Evolutionary conservation across 2,113 vertebrate genomes (phyloP).

Genomic region (Porphyrio hochstetteri): DNA sequence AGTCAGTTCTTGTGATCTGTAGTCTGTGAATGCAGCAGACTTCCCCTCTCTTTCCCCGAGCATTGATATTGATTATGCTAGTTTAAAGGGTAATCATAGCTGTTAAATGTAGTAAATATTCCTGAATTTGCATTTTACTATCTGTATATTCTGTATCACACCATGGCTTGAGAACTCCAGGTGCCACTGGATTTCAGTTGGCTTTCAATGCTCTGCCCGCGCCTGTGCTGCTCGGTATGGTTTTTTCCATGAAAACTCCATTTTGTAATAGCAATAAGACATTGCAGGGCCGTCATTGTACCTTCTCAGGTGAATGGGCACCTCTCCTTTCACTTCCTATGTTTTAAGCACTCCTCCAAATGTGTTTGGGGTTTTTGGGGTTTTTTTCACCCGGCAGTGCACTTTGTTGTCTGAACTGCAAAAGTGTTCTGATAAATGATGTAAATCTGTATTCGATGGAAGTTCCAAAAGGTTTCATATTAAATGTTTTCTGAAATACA

Average conservation of each 20-base stretch:
- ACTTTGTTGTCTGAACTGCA: slow-evolving; percentile 58
- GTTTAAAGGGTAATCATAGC: slow-evolving; percentile 34
- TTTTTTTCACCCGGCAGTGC: slow-evolving; percentile 40
- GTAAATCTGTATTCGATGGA: slow-evolving; percentile 61
- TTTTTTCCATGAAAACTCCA: slow-evolving; percentile 16
- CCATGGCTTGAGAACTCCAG: slow-evolving; percentile 44
- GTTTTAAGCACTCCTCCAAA: slow-evolving; percentile 27
- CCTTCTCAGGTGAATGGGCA: slow-evolving; percentile 57
- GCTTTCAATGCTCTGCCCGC: slow-evolving; percentile 45
- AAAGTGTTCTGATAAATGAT: slow-evolving; percentile 54
- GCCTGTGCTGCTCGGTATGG: slow-evolving; percentile 49
- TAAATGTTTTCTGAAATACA: slow-evolving; percentile 68
- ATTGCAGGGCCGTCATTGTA: slow-evolving; percentile 61
- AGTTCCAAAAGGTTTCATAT: slow-evolving; percentile 65
- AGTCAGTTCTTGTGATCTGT: slow-evolving; percentile 48
- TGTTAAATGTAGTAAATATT: slow-evolving; percentile 63
- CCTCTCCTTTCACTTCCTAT: slow-evolving; percentile 18
- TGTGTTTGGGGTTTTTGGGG: not conserved
- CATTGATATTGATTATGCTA: slow-evolving; percentile 53
- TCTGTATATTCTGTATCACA: slow-evolving; percentile 50
- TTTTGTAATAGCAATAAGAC: slow-evolving; percentile 69
- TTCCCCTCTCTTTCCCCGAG: slow-evolving; percentile 13
- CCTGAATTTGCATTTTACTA: slow-evolving; percentile 57
- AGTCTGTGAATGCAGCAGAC: slow-evolving; percentile 55
- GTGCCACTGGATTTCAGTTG: not conserved